Evolutionary conservation across 1,140 invertebrate genomes (phyloP).

Genomic region (Conus ventricosus): DNA sequence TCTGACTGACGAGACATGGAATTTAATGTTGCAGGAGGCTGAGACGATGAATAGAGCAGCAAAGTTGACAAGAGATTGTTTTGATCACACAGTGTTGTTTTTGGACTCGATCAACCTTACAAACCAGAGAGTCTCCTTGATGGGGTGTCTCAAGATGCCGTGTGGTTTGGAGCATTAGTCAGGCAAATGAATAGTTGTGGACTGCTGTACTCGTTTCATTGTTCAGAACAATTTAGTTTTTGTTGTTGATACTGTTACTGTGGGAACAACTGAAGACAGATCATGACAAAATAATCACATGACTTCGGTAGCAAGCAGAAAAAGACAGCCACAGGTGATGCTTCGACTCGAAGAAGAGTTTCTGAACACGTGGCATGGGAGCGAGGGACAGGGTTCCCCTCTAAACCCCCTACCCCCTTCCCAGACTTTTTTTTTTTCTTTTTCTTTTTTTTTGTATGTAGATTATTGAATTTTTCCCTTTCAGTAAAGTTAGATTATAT

Average conservation of each 20-base stretch:
- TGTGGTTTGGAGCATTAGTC: too few relatives aligned
- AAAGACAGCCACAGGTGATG: neutral
- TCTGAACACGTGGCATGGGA: neutral
- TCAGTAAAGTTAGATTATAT: neutral
- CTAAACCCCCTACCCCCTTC: neutral
- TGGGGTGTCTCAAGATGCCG: too few relatives aligned
- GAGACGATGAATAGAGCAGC: too few relatives aligned
- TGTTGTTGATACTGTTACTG: neutral
- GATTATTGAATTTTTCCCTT: neutral
- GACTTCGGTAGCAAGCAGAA: neutral
- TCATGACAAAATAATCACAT: constrained; percentile 1
- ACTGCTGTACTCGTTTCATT: too few relatives aligned
- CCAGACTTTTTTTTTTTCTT: neutral
- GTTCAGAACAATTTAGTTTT: neutral
- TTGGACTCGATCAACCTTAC: too few relatives aligned
- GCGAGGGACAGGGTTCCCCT: neutral
- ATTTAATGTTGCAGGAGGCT: too few relatives aligned
- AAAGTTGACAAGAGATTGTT: too few relatives aligned
- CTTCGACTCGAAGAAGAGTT: neutral
- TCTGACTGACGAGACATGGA: too few relatives aligned
- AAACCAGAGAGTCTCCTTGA: too few relatives aligned
- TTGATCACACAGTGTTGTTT: too few relatives aligned
- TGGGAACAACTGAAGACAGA: neutral
- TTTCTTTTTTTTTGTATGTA: neutral
- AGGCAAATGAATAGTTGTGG: too few relatives aligned